Base-by-base conservation (phyloP, 2,888 invertebrate genomes). In the Drosophila prostipennis region DNA sequence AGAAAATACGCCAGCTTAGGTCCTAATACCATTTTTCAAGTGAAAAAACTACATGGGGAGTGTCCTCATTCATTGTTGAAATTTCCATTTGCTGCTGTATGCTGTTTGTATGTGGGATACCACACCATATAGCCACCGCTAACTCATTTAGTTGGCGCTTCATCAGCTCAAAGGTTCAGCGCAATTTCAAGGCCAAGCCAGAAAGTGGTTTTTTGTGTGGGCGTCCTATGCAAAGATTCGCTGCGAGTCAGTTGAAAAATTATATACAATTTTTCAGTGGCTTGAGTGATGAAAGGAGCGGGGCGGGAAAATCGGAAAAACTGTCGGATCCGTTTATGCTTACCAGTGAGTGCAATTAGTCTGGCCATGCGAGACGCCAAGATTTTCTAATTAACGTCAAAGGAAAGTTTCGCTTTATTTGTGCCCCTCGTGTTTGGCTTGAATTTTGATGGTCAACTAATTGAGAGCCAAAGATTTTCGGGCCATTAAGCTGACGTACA, bases 351-450 rank as follows among this genome's bases (percentile, higher is more conserved):
- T 58, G 57, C 55, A 65, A 67, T 67, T 65, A 65, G 65, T 56
- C 51, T 58, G 45, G 29, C 64, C 40, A 37, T 14, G 52, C 52
- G 48, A 53, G 54, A 63, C 64, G 40, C 29, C 40, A 8, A 32
- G 48, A 67, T 67, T 67, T 67, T 67, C 48, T 65, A 64, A 64
- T 67, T 67, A 68, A 68, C 57, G 48, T 69, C 68, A 49, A 58
- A 40, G 51, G n/a, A 64, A 48, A 40, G 13, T 37, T 23, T 46
- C 32, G 39, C 10, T 52, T 52, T 34, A 16, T 26, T 29, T 19
- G 37, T 49, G 26, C 10, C 10, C 5, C 26, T n/a, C 32, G 13
- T 23, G 13, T 6, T 39, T 13, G 23, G 34, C 32, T 53, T 52
- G 16, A 29, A 53, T 53, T 59, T 65, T 46, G 45, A 46, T 65